Percentiles rank a stretch among this genome's conserved stretches.
These are phyloP conservation scores for Pseudachorutes palmiensis DNA, from an alignment of 1,140 invertebrate genomes.

Conservation along the genomic window DNA sequence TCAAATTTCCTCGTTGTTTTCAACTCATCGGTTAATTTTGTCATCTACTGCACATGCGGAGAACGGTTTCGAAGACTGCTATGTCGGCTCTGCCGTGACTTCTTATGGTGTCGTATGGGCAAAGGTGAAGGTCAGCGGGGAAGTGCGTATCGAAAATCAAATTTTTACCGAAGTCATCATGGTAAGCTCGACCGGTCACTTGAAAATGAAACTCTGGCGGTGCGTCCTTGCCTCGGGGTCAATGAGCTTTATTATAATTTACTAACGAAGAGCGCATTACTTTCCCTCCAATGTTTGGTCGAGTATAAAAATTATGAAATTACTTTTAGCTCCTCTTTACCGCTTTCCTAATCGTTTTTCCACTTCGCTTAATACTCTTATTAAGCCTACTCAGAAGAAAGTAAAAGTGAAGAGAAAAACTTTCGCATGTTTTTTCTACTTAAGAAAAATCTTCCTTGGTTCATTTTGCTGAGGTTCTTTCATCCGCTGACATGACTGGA, in stretches of 20 bases:
- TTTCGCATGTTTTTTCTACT: neutral
- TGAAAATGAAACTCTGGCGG: conserved; percentile 1
- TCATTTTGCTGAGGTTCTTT: too few relatives aligned
- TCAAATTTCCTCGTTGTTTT: conserved; percentile 53
- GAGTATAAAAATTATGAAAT: neutral
- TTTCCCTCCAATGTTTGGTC: neutral
- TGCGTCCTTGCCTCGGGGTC: neutral
- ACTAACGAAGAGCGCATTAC: neutral
- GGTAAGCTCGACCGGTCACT: conserved; percentile 22
- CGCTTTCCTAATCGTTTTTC: neutral
- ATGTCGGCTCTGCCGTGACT: conserved; percentile 32
- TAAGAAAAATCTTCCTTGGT: neutral
- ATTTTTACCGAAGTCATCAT: conserved; percentile 33
- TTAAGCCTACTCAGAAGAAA: neutral
- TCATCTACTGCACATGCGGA: conserved; percentile 56
- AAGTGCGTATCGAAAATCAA: conserved; percentile 34
- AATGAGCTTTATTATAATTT: neutral
- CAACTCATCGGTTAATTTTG: conserved; percentile 56
- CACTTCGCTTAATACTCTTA: neutral
- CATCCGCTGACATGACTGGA: too few relatives aligned
- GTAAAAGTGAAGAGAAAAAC: neutral
- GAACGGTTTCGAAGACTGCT: conserved; percentile 48
- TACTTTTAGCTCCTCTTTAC: neutral
- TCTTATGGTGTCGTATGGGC: conserved; percentile 33
- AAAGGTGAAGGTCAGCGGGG: conserved; percentile 8